phyloP scores from a whole-genome alignment of 37 sponge, comb jelly and placozoan species.

The Oscarella lobularis region DNA sequence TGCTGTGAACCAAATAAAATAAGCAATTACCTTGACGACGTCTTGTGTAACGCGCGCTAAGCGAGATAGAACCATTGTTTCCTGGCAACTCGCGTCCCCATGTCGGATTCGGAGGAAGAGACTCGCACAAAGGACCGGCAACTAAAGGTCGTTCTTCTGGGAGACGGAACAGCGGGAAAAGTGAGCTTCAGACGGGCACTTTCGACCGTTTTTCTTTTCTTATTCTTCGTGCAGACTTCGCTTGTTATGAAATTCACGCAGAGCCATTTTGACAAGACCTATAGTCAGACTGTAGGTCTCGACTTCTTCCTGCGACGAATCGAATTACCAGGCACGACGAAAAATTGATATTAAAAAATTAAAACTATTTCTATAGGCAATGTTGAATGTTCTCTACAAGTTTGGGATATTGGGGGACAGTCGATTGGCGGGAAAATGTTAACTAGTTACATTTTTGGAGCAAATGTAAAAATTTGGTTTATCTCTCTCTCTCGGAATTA shows the following conservation, averaged over 20 bases:
- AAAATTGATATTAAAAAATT: background rate
- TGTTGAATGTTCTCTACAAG: slow-evolving; percentile 66
- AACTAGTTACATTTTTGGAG: slow-evolving; percentile 84
- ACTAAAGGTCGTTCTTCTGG: slow-evolving; percentile 82
- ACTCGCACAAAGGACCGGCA: slow-evolving; percentile 31
- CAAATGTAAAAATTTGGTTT: slow-evolving; percentile 43
- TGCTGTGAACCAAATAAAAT: background rate
- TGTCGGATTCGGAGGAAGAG: slow-evolving; percentile 54
- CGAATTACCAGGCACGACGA: slow-evolving; percentile 61
- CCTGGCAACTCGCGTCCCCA: no score
- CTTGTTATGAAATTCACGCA: slow-evolving; percentile 57
- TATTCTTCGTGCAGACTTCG: slow-evolving; percentile 21
- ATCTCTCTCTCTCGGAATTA: slow-evolving; percentile 7
- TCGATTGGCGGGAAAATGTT: slow-evolving; percentile 91
- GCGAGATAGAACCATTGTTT: no score
- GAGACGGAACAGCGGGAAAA: slow-evolving; percentile 95
- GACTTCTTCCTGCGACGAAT: slow-evolving; percentile 92
- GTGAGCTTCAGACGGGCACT: background rate
- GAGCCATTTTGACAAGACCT: slow-evolving; percentile 63
- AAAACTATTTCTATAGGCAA: slow-evolving; percentile 25
- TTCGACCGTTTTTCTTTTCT: background rate
- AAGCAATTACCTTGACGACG: no score
- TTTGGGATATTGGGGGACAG: slow-evolving; percentile 99
- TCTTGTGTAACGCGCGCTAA: no score
- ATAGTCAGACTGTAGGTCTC: slow-evolving; percentile 86